phyloP scores from a whole-genome alignment of 2,113 vertebrate genomes.

The human region DNA sequence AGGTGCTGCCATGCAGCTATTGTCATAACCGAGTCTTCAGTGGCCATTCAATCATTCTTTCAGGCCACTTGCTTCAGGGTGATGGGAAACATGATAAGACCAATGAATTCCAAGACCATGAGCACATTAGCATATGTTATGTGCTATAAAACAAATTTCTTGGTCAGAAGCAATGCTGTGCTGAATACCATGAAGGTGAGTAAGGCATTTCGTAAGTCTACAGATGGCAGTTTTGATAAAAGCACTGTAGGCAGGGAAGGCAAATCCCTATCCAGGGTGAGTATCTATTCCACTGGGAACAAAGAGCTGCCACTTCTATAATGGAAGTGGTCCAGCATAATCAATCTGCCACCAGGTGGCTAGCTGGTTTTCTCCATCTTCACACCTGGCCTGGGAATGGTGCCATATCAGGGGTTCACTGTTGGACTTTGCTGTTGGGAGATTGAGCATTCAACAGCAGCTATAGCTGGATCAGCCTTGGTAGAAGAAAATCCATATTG shows the following conservation, averaged over 20 bases:
- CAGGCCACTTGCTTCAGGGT: neutral
- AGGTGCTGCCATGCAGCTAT: neutral
- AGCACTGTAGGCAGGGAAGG: neutral
- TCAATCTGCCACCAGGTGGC: neutral
- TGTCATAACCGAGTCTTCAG: neutral
- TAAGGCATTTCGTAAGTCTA: neutral
- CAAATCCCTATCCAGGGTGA: neutral
- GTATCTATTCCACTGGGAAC: neutral
- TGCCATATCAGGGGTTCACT: neutral
- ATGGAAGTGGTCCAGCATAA: neutral
- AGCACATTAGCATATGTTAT: neutral
- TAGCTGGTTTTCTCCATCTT: neutral
- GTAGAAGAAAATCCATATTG: neutral
- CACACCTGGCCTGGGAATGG: neutral
- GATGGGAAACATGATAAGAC: neutral
- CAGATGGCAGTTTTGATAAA: neutral
- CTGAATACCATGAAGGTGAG: neutral
- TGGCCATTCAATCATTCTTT: neutral
- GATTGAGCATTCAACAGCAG: neutral
- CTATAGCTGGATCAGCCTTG: neutral
- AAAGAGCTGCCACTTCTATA: neutral
- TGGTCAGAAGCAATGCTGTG: neutral
- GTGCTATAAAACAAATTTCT: neutral
- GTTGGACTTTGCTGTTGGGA: neutral
- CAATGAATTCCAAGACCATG: neutral